phyloP scores from a whole-genome alignment of 2,113 vertebrate species.

The Aix galericulata region DNA sequence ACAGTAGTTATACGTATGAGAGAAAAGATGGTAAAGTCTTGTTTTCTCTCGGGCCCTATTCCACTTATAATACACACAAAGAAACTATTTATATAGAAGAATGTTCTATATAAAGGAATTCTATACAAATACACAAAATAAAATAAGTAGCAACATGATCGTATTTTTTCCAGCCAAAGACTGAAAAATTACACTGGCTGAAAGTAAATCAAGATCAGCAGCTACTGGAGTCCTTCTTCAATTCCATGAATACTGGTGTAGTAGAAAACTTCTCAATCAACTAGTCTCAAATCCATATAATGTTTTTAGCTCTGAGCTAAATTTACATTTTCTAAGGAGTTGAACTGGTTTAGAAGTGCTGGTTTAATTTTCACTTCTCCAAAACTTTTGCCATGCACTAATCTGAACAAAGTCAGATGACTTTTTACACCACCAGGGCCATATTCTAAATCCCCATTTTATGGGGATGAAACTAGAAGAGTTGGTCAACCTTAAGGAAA shows the following conservation, averaged over 20 bases:
- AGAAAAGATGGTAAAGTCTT: neutral
- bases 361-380: neutral
- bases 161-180: neutral
- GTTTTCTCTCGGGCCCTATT: neutral
- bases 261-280: neutral
- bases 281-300: neutral
- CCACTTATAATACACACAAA: neutral
- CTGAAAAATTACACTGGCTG: neutral
- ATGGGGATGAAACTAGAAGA: neutral
- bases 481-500: neutral
- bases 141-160: neutral
- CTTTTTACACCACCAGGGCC: neutral
- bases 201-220: neutral
- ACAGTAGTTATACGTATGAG: neutral
- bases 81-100: neutral
- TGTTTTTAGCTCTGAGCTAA: neutral
- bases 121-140: neutral
- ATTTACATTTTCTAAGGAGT: neutral
- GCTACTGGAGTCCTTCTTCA: neutral
- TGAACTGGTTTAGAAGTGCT: neutral
- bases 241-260: neutral
- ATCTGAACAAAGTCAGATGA: neutral
- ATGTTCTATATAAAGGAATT: neutral
- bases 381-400: neutral
- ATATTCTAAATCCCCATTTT: neutral